A percentile compares a stretch with the other conserved stretches of the same genome.
These are phyloP conservation scores for Dione vanillae DNA, from an alignment of 2,888 invertebrate genomes.

Conservation along the genomic window DNA sequence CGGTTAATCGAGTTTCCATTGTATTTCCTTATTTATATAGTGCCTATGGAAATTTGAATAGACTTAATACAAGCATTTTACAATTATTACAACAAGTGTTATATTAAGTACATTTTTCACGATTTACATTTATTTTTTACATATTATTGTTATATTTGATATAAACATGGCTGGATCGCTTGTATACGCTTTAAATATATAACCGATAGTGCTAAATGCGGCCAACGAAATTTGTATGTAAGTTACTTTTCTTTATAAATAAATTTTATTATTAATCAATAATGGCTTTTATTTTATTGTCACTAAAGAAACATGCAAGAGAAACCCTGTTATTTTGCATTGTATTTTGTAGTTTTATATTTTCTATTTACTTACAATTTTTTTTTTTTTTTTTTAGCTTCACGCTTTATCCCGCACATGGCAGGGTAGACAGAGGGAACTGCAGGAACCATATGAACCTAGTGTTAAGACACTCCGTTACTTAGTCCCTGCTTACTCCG, in stretches of 20 bases:
- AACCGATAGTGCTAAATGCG: slow-evolving; percentile 44
- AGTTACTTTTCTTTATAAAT: slow-evolving; percentile 45
- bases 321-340: too few relatives aligned
- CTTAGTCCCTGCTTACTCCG: too few relatives aligned
- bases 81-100: neutral
- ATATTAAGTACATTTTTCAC: slow-evolving; percentile 3
- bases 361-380: too few relatives aligned
- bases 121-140: neutral
- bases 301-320: too few relatives aligned
- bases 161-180: slow-evolving; percentile 12
- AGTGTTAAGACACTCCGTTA: too few relatives aligned
- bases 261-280: slow-evolving; percentile 44
- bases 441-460: too few relatives aligned
- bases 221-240: slow-evolving; percentile 44
- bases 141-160: neutral
- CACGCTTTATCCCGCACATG: too few relatives aligned
- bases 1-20: neutral
- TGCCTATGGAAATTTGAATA: slow-evolving; percentile 4
- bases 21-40: neutral
- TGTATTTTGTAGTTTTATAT: too few relatives aligned
- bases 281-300: slow-evolving; percentile 31
- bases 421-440: too few relatives aligned
- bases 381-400: too few relatives aligned
- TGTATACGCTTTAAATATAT: slow-evolving; percentile 28
- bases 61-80: slow-evolving; percentile 17